Evolutionary conservation across 2,888 invertebrate species (phyloP).

Genomic region (Cantharis rustica): DNA sequence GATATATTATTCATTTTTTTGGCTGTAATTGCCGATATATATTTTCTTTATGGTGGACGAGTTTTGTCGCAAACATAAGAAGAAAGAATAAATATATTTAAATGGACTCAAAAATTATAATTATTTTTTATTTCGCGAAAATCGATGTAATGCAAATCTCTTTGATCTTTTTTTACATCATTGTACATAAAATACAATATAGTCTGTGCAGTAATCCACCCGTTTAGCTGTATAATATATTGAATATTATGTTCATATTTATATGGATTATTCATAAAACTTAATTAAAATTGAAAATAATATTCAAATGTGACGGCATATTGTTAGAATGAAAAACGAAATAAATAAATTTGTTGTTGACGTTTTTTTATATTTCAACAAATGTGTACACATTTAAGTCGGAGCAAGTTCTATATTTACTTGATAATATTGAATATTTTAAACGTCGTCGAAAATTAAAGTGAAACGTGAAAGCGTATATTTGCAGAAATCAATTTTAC

Average conservation of each 20-base stretch:
- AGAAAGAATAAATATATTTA: background rate
- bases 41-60: background rate
- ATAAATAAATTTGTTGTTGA: background rate
- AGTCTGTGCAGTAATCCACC: background rate
- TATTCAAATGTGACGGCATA: background rate
- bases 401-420: background rate
- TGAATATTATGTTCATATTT: background rate
- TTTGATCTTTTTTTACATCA: background rate
- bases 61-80: background rate
- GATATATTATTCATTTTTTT: background rate
- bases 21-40: background rate
- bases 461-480: background rate
- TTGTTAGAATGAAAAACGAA: background rate
- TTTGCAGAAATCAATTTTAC: background rate
- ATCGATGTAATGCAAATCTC: background rate
- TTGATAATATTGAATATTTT: background rate
- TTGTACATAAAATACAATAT: too few relatives aligned
- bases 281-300: background rate
- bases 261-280: background rate
- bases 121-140: background rate
- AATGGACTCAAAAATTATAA: background rate
- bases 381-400: background rate
- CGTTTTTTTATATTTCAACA: background rate
- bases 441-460: background rate
- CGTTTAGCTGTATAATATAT: background rate